Evolutionary conservation across 2,888 invertebrate genomes (phyloP), one percentile per base, ranked within the genome.

Genomic region (Mactromeris polynyma): DNA sequence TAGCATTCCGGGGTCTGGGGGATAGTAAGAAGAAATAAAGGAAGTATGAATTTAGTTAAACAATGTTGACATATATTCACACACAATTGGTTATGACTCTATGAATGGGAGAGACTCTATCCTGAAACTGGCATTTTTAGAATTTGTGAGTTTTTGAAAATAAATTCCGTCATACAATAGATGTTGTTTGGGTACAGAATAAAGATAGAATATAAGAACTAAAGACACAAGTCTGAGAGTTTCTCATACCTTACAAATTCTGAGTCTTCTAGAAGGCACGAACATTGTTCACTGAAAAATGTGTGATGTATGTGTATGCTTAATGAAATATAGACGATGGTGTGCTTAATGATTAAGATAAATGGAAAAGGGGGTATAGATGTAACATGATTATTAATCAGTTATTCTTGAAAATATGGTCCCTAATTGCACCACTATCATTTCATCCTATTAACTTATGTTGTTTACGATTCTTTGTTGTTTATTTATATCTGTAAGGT

Each of bases 281-380:
- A 64, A 64, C n/a, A 64, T 64, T 26, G 26, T 26, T 21, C 58
- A 64, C 7, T 9, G 58, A 26, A n/a, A 64, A 26, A 21, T n/a
- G 26, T 26, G 26, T 26, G 9, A 26, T 26, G 58, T 64, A n/a
- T 64, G 58, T 26, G 26, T 26, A 26, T 64, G 58, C 26, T n/a
- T 26, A 17, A 51, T 51, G 51, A 51, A 51, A 51, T 51, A 26
- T n/a, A 64, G 58, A n/a, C 26, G 58, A 26, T 46, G 58, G 26
- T 64, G 58, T 64, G n/a, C 26, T n/a, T 64, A 46, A 2, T 64
- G 58, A 64, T 64, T 64, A 64, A 64, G 58, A 64, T 64, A 64
- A 26, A 64, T 64, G 58, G 6, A 26, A 64, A 4, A 64, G n/a
- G 26, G n/a, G 58, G n/a, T n/a, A 64, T 64, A n/a, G 58, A 64